Conservation (phyloP, 1,140 invertebrate species). For the Nasonia giraulti region DNA sequence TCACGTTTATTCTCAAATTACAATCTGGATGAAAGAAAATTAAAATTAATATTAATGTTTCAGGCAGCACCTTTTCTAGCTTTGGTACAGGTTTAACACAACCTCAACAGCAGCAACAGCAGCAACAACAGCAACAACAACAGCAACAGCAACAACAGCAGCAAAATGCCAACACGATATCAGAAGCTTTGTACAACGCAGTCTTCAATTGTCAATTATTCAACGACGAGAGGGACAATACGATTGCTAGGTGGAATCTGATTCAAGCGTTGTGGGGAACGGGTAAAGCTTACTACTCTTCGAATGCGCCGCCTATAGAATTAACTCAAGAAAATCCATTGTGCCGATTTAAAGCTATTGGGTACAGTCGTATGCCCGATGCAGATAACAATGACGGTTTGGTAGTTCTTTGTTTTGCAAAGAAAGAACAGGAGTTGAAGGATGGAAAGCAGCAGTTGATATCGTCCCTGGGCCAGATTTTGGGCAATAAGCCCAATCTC, state of each 20-base stretch:
- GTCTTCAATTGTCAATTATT: slow-evolving; percentile 90
- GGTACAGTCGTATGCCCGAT: slow-evolving; percentile 88
- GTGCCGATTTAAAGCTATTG: slow-evolving; percentile 94
- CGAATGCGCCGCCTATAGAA: slow-evolving; percentile 83
- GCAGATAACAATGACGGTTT: slow-evolving; percentile 91
- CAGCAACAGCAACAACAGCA: slow-evolving; percentile 75
- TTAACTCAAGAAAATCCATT: slow-evolving; percentile 92
- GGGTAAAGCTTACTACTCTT: slow-evolving; percentile 87
- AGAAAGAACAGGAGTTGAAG: slow-evolving; percentile 84
- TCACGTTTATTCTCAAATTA: not conserved
- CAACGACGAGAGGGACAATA: slow-evolving; percentile 93
- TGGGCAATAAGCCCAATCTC: slow-evolving; percentile 90
- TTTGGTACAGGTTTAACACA: slow-evolving; percentile 61
- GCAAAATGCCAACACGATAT: slow-evolving; percentile 77
- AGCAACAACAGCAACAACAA: slow-evolving; percentile 67
- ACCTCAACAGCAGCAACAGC: slow-evolving; percentile 75
- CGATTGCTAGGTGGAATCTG: slow-evolving; percentile 94
- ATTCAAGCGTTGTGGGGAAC: slow-evolving; percentile 95
- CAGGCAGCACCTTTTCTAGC: slow-evolving; percentile 57
- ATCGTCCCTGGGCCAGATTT: slow-evolving; percentile 79
- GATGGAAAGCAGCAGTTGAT: slow-evolving; percentile 84
- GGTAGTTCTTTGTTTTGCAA: slow-evolving; percentile 88
- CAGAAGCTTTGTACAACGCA: slow-evolving; percentile 84
- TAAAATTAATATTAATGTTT: not conserved
- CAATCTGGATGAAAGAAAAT: not conserved